Evolutionary conservation across 2,888 invertebrate species (phyloP), one percentile per base, ranked within the genome.

Genomic region (Aromia moschata): DNA sequence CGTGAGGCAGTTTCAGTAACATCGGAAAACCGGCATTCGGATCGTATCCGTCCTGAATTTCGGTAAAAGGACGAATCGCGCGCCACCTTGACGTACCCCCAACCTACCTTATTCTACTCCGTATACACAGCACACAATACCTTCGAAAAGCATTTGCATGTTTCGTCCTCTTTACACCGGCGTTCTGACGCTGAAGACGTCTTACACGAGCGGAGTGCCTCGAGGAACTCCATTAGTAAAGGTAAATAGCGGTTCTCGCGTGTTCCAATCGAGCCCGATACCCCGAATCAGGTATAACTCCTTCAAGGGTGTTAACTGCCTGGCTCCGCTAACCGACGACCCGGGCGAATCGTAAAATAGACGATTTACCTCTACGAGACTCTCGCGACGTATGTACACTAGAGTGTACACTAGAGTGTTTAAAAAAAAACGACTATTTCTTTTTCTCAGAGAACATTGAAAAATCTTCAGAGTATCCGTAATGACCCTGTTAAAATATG

Each of bases 131-230:
- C 41, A 52, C 38, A 49, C 61, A 67, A 67, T 63, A 61, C 40
- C 25, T 59, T 67, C 54, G 58, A 58, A 67, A 65, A 67, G 67
- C 67, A 67, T 67, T 67, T 67, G 65, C 67, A 65, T 67, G 67
- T 67, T 67, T 58, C 62, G 56, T 63, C 63, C 61, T 61, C 57
- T 60, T 58, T 60, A 60, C 62, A 62, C 62, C 56, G 54, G 55
- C 54, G 14, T 53, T 55, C 62, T 58, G 54, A 55, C 54, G 14
- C 55, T 55, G 41, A 60, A 67, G 67, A 67, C 62, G 62, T 67
- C 64, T 67, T 64, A 62, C 64, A 62, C 64, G 65, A 57, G n/a
- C n/a, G 60, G 53, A 62, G 59, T 61, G 63, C 63, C 63, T 59
- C 51, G 47, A 62, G 65, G 62, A 67, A 62, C 62, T 67, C 65